These are phyloP conservation scores for Coregonus sp. DNA, from an alignment of 2,797 vertebrate genomes.

Conservation along the genomic window DNA sequence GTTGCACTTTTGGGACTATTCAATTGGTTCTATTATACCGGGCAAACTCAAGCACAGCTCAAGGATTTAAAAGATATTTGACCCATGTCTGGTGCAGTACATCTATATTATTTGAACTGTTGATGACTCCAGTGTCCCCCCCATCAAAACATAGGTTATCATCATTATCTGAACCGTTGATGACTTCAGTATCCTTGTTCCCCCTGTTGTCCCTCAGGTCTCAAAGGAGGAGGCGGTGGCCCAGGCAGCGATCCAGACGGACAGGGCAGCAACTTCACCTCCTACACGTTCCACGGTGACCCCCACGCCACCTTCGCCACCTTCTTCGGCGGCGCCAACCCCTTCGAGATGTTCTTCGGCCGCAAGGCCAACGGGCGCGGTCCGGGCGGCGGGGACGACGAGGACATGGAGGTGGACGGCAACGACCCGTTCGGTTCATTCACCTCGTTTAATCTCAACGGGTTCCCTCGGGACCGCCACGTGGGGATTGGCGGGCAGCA, in stretches of 20 bases:
- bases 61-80: neutral
- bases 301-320: conserved; percentile 98
- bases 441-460: conserved; percentile 90
- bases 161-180: neutral
- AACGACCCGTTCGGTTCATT: conserved; percentile 92
- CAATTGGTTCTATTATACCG: neutral
- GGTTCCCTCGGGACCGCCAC: conserved; percentile 92
- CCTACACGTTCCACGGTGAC: conserved; percentile 95
- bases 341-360: conserved; percentile 98
- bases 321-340: conserved; percentile 96
- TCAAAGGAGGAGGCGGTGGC: conserved; percentile 89
- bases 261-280: conserved; percentile 87
- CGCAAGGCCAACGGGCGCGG: conserved; percentile 85
- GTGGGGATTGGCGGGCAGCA: conserved; percentile 81
- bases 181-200: conserved; percentile 30
- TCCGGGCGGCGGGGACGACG: conserved; percentile 71
- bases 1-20: neutral
- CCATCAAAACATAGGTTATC: too few relatives aligned
- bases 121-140: too few relatives aligned
- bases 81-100: neutral
- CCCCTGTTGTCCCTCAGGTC: conserved; percentile 69
- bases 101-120: too few relatives aligned
- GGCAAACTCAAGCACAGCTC: neutral
- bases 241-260: conserved; percentile 79
- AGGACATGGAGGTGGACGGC: conserved; percentile 96